These are phyloP conservation scores for Leptinotarsa peninsularis DNA, from an alignment of 2,888 invertebrate genomes.

Conservation along the genomic window DNA sequence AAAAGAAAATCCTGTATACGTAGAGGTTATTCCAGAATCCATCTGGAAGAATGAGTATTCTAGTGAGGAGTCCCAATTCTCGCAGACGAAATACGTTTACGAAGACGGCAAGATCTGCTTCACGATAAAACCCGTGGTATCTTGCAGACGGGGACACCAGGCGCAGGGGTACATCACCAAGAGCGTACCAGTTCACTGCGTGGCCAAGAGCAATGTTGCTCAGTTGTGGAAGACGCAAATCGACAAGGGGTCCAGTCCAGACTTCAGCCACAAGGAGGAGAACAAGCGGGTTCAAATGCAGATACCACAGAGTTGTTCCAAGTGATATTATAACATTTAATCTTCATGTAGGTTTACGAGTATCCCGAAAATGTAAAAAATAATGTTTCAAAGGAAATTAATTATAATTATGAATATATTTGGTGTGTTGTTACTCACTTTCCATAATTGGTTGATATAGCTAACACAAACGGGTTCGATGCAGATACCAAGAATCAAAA, in stretches of 20 bases:
- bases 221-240: slow-evolving; percentile 63
- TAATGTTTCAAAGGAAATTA: slow-evolving; percentile 9
- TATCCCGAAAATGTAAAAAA: slow-evolving; percentile 34
- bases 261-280: slow-evolving; percentile 66
- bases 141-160: slow-evolving; percentile 69
- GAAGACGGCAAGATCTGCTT: slow-evolving; percentile 72
- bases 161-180: slow-evolving; percentile 61
- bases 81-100: slow-evolving; percentile 70
- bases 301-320: slow-evolving; percentile 56
- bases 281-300: slow-evolving; percentile 60
- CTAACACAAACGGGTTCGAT: too few relatives aligned
- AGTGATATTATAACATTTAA: slow-evolving; percentile 22
- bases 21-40: slow-evolving; percentile 64
- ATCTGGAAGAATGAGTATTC: slow-evolving; percentile 39
- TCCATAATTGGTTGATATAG: too few relatives aligned
- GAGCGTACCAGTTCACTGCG: slow-evolving; percentile 67
- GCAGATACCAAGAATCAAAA: too few relatives aligned
- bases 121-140: slow-evolving; percentile 69
- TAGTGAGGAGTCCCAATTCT: slow-evolving; percentile 48
- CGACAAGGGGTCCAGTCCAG: slow-evolving; percentile 67
- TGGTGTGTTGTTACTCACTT: not conserved
- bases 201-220: slow-evolving; percentile 56
- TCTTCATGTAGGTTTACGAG: slow-evolving; percentile 30
- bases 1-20: slow-evolving; percentile 57
- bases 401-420: not conserved